These are phyloP conservation scores for Microchrysa polita DNA, from an alignment of 2,888 invertebrate genomes.

Conservation along the genomic window DNA sequence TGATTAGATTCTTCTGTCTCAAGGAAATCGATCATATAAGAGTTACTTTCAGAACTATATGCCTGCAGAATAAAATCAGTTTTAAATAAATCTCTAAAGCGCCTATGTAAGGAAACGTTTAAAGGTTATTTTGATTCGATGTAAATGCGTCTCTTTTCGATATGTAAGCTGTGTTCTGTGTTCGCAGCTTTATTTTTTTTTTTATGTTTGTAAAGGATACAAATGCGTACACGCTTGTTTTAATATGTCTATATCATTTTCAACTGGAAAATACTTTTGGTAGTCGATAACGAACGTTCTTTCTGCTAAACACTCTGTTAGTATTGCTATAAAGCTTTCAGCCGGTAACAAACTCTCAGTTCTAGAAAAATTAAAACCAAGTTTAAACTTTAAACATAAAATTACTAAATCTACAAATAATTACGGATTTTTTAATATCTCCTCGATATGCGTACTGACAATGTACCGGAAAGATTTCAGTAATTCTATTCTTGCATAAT, in stretches of 20 bases:
- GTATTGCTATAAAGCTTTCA: conserved; percentile 59
- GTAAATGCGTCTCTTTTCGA: neutral
- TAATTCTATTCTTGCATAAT: conserved; percentile 64
- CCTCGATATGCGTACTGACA: conserved; percentile 60
- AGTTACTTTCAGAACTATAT: conserved; percentile 54
- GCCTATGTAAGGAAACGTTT: conserved; percentile 16
- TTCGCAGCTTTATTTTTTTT: too few relatives aligned
- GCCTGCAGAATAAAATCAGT: conserved; percentile 57
- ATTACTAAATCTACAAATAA: conserved; percentile 48
- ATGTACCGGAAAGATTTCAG: conserved; percentile 64
- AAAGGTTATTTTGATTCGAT: neutral
- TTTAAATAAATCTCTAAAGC: conserved; percentile 53
- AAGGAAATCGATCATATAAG: conserved; percentile 40
- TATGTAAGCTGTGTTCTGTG: neutral
- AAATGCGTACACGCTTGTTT: conserved; percentile 72
- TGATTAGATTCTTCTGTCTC: conserved; percentile 42
- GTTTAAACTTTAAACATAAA: conserved; percentile 35
- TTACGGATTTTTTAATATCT: conserved; percentile 61
- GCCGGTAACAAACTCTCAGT: conserved; percentile 51
- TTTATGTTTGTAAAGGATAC: conserved; percentile 69
- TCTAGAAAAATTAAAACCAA: conserved; percentile 45
- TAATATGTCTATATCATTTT: conserved; percentile 73
- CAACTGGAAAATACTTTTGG: conserved; percentile 72
- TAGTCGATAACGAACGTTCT: conserved; percentile 75
- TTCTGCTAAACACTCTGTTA: conserved; percentile 67